These are phyloP conservation scores for Drosophila hydei DNA, from an alignment of 1,140 invertebrate genomes.

Conservation along the genomic window DNA sequence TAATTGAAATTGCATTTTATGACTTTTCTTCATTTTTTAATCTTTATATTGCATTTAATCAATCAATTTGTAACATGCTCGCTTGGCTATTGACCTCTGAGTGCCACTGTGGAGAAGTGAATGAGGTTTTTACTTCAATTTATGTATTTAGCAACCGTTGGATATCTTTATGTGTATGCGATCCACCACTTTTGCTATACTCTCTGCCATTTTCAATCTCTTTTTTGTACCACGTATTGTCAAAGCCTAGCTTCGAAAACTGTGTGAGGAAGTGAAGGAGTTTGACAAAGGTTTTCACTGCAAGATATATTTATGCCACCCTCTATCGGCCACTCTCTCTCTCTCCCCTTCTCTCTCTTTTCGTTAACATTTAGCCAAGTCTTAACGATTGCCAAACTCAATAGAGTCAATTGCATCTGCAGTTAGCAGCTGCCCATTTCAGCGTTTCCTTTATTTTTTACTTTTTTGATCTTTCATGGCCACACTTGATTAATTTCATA, in stretches of 20 bases:
- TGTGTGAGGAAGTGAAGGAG: no score
- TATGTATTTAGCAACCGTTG: no score
- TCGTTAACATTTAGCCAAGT: background rate
- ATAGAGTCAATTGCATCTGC: constrained; percentile 31
- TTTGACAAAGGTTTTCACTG: no score
- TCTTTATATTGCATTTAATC: constrained; percentile 48
- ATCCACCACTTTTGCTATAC: no score
- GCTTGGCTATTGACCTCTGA: constrained; percentile 38
- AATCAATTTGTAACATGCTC: constrained; percentile 53
- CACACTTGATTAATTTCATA: constrained; percentile 81
- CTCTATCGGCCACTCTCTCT: background rate
- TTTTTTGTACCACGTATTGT: no score
- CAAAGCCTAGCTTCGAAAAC: background rate
- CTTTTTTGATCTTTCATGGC: constrained; percentile 50
- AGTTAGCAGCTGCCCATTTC: constrained; percentile 47
- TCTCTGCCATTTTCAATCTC: no score
- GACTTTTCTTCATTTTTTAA: constrained; percentile 50
- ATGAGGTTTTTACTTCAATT: no score
- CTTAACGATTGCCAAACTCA: background rate
- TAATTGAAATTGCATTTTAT: constrained; percentile 59
- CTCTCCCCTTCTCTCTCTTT: background rate
- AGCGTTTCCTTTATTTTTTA: no score
- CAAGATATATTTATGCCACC: no score
- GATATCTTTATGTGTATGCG: no score
- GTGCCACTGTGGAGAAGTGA: no score